Conservation (phyloP, 2,797 vertebrate genomes). For the Channa striata region DNA sequence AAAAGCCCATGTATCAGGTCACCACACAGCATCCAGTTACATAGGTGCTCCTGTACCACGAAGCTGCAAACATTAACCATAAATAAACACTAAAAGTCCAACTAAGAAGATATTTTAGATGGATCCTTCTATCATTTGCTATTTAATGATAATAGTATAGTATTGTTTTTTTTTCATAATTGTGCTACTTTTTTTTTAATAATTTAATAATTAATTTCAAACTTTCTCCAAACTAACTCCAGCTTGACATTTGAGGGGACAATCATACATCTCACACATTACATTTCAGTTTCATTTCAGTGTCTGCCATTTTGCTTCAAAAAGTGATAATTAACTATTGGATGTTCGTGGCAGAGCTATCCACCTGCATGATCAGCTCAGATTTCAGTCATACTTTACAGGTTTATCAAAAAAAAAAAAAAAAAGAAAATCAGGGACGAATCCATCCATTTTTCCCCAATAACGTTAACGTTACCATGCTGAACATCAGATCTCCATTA, state of each 20-base stretch:
- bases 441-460: too few species aligned
- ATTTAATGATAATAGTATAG: too few species aligned
- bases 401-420: background rate
- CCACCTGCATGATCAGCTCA: background rate
- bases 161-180: too few species aligned
- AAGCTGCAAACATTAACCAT: slow-evolving; percentile 21
- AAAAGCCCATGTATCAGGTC: slow-evolving; percentile 56
- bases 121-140: background rate
- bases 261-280: too few species aligned
- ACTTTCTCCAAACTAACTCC: too few species aligned
- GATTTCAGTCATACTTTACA: background rate
- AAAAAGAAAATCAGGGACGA: background rate
- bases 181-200: background rate
- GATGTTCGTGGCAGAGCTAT: too few species aligned
- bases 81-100: background rate
- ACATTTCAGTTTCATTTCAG: too few species aligned
- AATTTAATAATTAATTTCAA: background rate
- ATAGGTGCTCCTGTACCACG: slow-evolving; percentile 25
- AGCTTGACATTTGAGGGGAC: too few species aligned
- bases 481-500: background rate
- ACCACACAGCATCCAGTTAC: slow-evolving; percentile 58
- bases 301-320: too few species aligned
- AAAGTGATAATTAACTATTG: too few species aligned
- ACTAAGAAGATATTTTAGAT: background rate
- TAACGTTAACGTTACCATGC: too few species aligned